Percentiles rank a stretch among this genome's conserved stretches.
These are phyloP conservation scores for Phymatocera aterrima DNA, from an alignment of 2,888 invertebrate species.

Conservation along the genomic window DNA sequence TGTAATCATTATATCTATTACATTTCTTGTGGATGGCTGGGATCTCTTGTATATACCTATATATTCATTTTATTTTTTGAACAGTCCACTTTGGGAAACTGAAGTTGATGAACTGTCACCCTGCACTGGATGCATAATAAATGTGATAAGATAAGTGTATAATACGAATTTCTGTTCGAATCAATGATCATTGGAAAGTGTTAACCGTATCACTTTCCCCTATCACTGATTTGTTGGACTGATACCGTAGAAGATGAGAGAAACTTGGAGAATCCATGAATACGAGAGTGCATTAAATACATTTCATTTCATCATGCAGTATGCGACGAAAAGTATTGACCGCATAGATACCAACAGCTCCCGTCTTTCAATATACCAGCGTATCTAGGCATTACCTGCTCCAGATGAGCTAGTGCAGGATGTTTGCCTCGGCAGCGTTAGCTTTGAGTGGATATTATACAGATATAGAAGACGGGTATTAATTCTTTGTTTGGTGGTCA, in stretches of 20 bases:
- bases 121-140: conserved; percentile 11
- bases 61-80: background rate
- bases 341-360: background rate
- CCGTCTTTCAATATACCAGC: background rate
- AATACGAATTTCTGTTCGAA: background rate
- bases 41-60: background rate
- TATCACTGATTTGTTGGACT: background rate
- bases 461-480: background rate
- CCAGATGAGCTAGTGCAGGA: background rate
- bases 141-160: conserved; percentile 27
- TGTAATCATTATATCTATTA: too few relatives aligned
- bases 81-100: background rate
- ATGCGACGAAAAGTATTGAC: background rate
- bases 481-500: background rate
- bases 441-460: background rate
- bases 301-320: background rate
- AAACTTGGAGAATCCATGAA: background rate
- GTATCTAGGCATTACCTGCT: background rate
- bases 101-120: background rate
- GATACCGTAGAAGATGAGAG: background rate
- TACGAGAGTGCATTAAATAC: background rate
- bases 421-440: background rate
- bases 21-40: background rate
- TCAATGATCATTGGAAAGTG: background rate
- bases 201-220: background rate